Percentiles rank a stretch among this genome's conserved stretches.
Conservation (phyloP, 1,140 invertebrate genomes). For the Rhagoletis pomonella region DNA sequence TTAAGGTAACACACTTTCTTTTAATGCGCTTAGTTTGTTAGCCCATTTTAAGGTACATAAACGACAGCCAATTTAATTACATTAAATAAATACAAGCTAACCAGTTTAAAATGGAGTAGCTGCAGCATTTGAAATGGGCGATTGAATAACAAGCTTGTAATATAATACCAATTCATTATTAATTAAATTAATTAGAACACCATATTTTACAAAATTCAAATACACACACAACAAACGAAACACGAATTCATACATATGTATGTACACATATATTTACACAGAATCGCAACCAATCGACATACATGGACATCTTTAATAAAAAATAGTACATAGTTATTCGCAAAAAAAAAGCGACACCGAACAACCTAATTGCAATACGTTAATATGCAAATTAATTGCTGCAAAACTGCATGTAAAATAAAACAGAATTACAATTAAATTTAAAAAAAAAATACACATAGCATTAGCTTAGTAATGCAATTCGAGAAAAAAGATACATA, state of each 20-base stretch:
- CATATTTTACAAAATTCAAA: background rate
- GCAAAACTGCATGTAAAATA: slow-evolving; percentile 10
- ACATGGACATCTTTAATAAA: too few relatives aligned
- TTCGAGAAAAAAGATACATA: too few relatives aligned
- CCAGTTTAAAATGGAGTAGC: background rate
- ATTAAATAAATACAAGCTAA: background rate
- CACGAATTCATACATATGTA: too few relatives aligned
- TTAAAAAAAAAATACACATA: background rate
- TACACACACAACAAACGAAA: background rate
- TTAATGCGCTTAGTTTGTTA: too few relatives aligned
- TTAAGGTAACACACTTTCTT: too few relatives aligned
- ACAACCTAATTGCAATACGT: slow-evolving; percentile 33
- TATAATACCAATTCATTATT: slow-evolving; percentile 10
- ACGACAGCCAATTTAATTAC: background rate
- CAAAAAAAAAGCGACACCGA: slow-evolving; percentile 15
- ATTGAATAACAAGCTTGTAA: background rate
- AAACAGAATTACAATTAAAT: background rate
- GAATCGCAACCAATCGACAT: too few relatives aligned
- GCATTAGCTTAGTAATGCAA: background rate
- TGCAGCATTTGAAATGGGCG: background rate
- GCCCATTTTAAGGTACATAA: too few relatives aligned
- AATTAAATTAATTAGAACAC: background rate
- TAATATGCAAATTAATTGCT: slow-evolving; percentile 34
- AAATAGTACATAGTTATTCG: too few relatives aligned
- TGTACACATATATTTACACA: too few relatives aligned